Conservation (phyloP, 92 coral and sea anemone species). For the Blastomussa wellsi region DNA sequence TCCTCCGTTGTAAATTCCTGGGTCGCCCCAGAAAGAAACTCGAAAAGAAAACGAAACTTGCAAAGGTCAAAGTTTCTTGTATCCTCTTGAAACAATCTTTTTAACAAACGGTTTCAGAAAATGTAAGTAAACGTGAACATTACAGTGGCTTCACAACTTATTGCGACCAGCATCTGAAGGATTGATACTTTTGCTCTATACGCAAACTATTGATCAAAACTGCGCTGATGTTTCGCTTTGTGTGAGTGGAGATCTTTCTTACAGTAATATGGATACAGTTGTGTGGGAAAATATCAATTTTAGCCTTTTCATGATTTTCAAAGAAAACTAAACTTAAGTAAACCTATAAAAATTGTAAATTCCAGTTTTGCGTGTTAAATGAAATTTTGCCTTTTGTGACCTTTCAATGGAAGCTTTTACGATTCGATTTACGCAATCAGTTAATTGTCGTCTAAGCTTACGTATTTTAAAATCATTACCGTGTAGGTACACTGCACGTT, state of each 20-base stretch:
- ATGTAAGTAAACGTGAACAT: constrained; percentile 2
- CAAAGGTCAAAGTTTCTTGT: constrained; percentile 32
- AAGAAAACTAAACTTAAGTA: background rate
- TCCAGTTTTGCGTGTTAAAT: background rate
- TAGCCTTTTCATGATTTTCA: background rate
- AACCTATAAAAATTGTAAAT: background rate
- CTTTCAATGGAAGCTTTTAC: background rate
- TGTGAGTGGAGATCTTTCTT: background rate
- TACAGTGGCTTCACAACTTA: background rate
- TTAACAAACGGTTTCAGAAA: background rate
- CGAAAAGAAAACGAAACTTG: background rate
- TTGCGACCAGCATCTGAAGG: constrained; percentile 1
- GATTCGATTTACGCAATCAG: constrained; percentile 8
- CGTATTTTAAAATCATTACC: background rate
- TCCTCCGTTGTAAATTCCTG: constrained; percentile 24
- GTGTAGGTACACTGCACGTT: background rate
- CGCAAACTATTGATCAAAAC: background rate
- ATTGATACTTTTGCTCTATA: background rate
- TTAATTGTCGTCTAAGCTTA: background rate
- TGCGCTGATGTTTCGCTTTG: background rate
- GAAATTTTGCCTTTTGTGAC: background rate
- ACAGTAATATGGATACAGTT: background rate
- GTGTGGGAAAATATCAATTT: background rate
- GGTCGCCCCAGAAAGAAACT: constrained; percentile 6
- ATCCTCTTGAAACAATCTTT: constrained; percentile 27